These are phyloP conservation scores for Monopterus albus DNA, from an alignment of 2,113 vertebrate species.

Conservation along the genomic window DNA sequence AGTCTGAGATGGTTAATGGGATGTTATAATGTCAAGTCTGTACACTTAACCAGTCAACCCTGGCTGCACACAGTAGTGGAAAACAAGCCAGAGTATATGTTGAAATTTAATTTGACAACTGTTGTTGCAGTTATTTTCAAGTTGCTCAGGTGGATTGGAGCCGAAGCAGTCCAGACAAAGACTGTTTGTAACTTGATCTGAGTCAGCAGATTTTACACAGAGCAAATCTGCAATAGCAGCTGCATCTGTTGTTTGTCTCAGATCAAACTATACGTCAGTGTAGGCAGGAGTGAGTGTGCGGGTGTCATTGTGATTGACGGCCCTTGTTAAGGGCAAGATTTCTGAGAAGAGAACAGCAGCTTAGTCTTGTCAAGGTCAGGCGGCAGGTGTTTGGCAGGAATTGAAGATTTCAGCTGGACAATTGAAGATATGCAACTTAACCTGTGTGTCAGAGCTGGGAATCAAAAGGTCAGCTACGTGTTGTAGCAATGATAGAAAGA, in stretches of 20 bases:
- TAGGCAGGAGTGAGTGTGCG: slow-evolving; percentile 9
- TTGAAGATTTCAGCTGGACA: slow-evolving; percentile 69
- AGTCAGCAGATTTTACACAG: slow-evolving; percentile 67
- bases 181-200: slow-evolving; percentile 48
- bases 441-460: slow-evolving; percentile 60
- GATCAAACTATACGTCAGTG: slow-evolving; percentile 41
- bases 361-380: slow-evolving; percentile 73
- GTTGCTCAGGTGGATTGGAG: slow-evolving; percentile 45
- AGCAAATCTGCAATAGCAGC: slow-evolving; percentile 50
- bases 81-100: slow-evolving; percentile 11
- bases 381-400: slow-evolving; percentile 58
- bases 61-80: neutral
- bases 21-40: neutral
- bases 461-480: slow-evolving; percentile 66
- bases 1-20: neutral
- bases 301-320: slow-evolving; percentile 67
- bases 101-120: slow-evolving; percentile 33
- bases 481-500: slow-evolving; percentile 51
- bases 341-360: slow-evolving; percentile 59
- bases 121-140: slow-evolving; percentile 44
- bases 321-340: slow-evolving; percentile 67
- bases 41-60: neutral
- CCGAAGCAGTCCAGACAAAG: slow-evolving; percentile 64
- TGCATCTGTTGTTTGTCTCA: slow-evolving; percentile 37
- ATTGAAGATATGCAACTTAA: slow-evolving; percentile 61